Evolutionary conservation across 2,113 vertebrate genomes (phyloP).

Genomic region (Lucifuga dentata): DNA sequence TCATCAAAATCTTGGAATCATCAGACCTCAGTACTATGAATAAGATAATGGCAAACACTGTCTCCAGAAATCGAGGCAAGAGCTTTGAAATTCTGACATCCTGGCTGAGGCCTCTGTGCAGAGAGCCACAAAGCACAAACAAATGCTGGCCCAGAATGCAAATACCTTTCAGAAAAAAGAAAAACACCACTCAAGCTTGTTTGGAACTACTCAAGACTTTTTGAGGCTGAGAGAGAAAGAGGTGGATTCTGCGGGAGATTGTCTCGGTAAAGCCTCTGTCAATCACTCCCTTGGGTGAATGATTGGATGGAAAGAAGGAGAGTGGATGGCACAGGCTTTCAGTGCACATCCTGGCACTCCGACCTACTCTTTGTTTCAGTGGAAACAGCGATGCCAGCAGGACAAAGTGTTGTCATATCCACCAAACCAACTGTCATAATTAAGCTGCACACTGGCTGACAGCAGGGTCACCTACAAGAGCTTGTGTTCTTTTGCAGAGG

Average conservation of each 20-base stretch:
- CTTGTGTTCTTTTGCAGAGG: not conserved
- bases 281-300: constrained; percentile 61
- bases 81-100: constrained; percentile 56
- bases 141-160: constrained; percentile 56
- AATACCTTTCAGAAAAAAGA: constrained; percentile 46
- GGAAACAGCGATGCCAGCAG: constrained; percentile 36
- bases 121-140: constrained; percentile 41
- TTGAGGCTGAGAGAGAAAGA: constrained; percentile 56
- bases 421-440: constrained; percentile 53
- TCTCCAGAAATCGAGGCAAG: constrained; percentile 50
- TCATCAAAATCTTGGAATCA: constrained; percentile 39
- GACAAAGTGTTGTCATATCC: constrained; percentile 52
- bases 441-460: constrained; percentile 49
- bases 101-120: constrained; percentile 47
- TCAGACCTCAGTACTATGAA: constrained; percentile 25
- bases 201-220: constrained; percentile 58
- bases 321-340: constrained; percentile 39
- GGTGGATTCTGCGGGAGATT: constrained; percentile 56
- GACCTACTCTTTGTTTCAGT: constrained; percentile 60
- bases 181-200: constrained; percentile 48
- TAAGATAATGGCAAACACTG: constrained; percentile 26
- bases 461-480: constrained; percentile 23
- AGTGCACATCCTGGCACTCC: constrained; percentile 41
- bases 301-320: constrained; percentile 34
- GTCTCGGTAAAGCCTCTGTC: constrained; percentile 62